Percentiles rank a stretch among this genome's conserved stretches.
Conservation (phyloP, 1,140 invertebrate genomes). For the Neoseiulus cucumeris region DNA sequence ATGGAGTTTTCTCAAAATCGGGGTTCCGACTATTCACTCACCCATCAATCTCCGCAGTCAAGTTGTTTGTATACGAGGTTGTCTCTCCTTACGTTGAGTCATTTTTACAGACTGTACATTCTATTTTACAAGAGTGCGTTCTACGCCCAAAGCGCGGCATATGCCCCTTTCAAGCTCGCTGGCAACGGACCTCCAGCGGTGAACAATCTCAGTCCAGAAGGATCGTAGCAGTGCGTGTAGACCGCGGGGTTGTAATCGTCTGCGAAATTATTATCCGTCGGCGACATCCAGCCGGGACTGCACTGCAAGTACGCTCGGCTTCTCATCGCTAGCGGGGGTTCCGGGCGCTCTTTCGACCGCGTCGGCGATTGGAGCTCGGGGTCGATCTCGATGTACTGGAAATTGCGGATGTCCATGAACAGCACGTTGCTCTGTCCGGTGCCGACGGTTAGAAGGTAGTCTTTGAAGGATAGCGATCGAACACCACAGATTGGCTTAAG, state of each 20-base stretch:
- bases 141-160: conserved; percentile 46
- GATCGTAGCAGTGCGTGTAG: conserved; percentile 88
- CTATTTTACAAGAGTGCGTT: too few relatives aligned
- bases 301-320: background rate
- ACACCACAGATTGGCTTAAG: conserved; percentile 35
- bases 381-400: conserved; percentile 60
- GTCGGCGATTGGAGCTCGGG: conserved; percentile 20
- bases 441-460: conserved; percentile 71
- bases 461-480: conserved; percentile 69
- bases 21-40: too few relatives aligned
- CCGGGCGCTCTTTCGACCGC: conserved; percentile 50
- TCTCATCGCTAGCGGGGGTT: background rate
- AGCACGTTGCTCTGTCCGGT: conserved; percentile 73
- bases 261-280: background rate
- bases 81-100: too few relatives aligned
- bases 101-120: too few relatives aligned
- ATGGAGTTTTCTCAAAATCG: too few relatives aligned
- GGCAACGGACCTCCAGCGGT: conserved; percentile 80
- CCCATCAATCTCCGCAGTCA: too few relatives aligned
- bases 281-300: conserved; percentile 6
- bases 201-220: conserved; percentile 69
- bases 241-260: conserved; percentile 68
- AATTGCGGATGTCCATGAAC: conserved; percentile 77
- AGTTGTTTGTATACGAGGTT: too few relatives aligned
- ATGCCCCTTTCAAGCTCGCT: conserved; percentile 67